Conservation (phyloP, 1,140 invertebrate genomes). For the Neoseiulus cucumeris region DNA sequence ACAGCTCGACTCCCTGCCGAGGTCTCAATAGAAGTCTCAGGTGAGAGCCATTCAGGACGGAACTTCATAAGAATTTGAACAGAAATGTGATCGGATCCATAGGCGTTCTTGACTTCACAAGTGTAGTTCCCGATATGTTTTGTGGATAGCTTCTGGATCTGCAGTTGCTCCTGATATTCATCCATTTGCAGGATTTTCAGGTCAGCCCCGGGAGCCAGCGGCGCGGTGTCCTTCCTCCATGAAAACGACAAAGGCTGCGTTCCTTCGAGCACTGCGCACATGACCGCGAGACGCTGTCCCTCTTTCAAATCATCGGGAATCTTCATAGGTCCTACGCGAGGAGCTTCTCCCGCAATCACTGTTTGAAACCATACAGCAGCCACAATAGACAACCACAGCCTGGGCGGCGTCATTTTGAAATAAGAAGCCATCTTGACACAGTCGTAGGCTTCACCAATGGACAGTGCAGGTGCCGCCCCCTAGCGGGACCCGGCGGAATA, state of each 20-base stretch:
- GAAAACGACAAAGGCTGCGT: neutral
- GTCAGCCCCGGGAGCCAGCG: neutral
- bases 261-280: neutral
- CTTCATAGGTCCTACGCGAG: neutral
- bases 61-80: neutral
- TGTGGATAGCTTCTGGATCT: conserved; percentile 24
- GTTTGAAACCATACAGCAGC: neutral
- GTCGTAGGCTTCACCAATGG: neutral
- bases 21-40: neutral
- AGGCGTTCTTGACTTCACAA: conserved; percentile 45
- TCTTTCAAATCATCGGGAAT: neutral
- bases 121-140: conserved; percentile 43
- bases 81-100: conserved; percentile 32
- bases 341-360: neutral
- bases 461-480: neutral
- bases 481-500: neutral
- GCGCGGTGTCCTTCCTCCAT: neutral
- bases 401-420: neutral
- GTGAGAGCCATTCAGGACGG: neutral
- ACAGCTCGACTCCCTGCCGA: neutral
- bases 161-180: neutral
- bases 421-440: neutral
- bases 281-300: neutral
- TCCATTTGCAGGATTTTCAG: conserved; percentile 2
- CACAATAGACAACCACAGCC: neutral